Evolutionary conservation across 2,797 vertebrate genomes (phyloP), one percentile per base, ranked within the genome.

Genomic region (Chaunax sp.): DNA sequence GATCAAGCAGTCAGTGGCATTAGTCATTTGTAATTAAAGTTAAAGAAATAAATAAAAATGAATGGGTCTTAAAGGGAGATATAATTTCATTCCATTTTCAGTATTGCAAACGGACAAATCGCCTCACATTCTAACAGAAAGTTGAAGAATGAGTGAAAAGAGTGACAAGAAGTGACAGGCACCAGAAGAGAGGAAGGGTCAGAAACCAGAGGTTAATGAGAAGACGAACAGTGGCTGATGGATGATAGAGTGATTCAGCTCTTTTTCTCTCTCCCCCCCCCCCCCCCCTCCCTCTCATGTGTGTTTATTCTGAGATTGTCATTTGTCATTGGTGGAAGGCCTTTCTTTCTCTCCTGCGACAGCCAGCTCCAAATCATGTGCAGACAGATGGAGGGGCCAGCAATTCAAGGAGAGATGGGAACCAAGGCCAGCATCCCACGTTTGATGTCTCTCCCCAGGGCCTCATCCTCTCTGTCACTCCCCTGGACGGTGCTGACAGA

Each of bases 371-470:
- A 86, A 88, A 87, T 90, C 87, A 89, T 78, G 85, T 76, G 72
- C 79, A 82, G 89, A 90, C 89, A 92, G 91, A 91, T 69, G 80
- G 84, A 82, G 80, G 77, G 77, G 83, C 83, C 81, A 89, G 84
- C 71, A 79, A 83, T 83, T 83, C 83, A 89, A 86, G 90, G 89
- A 89, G 85, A 84, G 85, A 86, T 77, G 80, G 80, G 60, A 50
- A 71, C 74, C 82, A 88, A 89, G 88, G 85, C 86, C 86, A 89
- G 77, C 85, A 83, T 88, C 89, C 84, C 85, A 81, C 68, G 83
- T 92, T 92, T 91, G 89, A 92, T 90, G 91, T 90, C 85, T 77
- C 76, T 90, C 90, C 90, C 89, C 45, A 63, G 86, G 88, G 89
- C 84, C 90, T 90, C 82, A 85, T 90, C 80, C 82, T 47, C 86